Evolutionary conservation across 2,797 vertebrate genomes (phyloP), one percentile per base, ranked within the genome.

Genomic region (Leucoraja ocellata): DNA sequence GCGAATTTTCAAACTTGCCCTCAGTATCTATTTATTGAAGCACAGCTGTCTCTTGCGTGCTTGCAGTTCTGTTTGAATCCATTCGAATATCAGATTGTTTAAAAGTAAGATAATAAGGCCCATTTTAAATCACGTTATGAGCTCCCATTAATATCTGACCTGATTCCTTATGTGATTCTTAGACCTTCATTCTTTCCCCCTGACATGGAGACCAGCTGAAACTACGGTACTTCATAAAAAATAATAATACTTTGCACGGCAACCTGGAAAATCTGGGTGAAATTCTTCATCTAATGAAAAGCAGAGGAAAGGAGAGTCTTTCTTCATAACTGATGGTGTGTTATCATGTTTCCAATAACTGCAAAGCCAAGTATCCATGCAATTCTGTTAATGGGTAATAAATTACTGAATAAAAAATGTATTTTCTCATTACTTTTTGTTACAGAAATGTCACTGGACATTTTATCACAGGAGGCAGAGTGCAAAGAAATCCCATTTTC

Each of bases 341-440:
- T 65, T 88, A 88, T 88, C 84, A 63, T 58, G 81, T 84, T n/a
- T 54, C 58, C 54, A 28, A 84, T 61, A 61, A 88, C 32, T 88
- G 61, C 5, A 88, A 88, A 65, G 46, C 14, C 84, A 88, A 18
- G 14, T 36, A 32, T 18, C 25, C 46, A 14, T 65, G 61, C 61
- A 65, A 65, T 65, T 32, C 61, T 65, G 28, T 21, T 32, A 88
- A 32, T 32, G 16, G 84, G 28, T 79, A 39, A 79, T 79, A 39
- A 39, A 79, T 79, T 79, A 79, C 78, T 39, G 36, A 39, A 16
- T 18, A 39, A 79, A 79, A 79, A 79, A 79, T 18, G 36, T 32
- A 32, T 78, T 78, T 78, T 32, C 77, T 32, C 78, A 79, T 79
- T 74, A 74, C 71, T 39, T 79, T 79, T 79, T 79, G 36, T 79